Conservation (phyloP, 2,797 vertebrate genomes). For the Eutrigla gurnardus region DNA sequence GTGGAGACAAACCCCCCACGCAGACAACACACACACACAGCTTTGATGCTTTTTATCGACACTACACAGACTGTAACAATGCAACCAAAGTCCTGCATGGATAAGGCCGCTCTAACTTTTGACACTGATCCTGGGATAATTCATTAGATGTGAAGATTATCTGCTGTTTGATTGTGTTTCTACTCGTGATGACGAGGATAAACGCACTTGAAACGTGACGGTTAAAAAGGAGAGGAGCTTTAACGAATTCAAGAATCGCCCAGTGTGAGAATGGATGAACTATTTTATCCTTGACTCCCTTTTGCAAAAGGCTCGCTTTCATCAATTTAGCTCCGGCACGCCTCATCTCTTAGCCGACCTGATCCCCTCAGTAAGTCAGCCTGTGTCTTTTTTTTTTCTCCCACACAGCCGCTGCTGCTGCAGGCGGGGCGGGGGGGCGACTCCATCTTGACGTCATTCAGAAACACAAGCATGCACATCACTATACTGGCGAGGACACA, state of each 20-base stretch:
- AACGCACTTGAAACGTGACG: conserved; percentile 35
- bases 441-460: conserved; percentile 60
- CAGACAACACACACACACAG: conserved; percentile 37
- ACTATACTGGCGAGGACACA: conserved; percentile 32
- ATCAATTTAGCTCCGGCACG: conserved; percentile 47
- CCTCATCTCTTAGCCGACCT: conserved; percentile 56
- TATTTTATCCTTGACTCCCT: conserved; percentile 42
- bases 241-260: conserved; percentile 16
- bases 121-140: conserved; percentile 52
- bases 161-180: conserved; percentile 35
- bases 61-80: conserved; percentile 49
- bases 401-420: conserved; percentile 62
- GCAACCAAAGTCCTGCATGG: conserved; percentile 30
- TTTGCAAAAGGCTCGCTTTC: conserved; percentile 37
- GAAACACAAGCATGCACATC: conserved; percentile 32
- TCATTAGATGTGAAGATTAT: conserved; percentile 39
- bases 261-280: conserved; percentile 19
- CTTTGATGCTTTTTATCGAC: conserved; percentile 69
- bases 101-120: conserved; percentile 48
- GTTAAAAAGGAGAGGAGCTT: conserved; percentile 5
- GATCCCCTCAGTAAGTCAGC: conserved; percentile 62
- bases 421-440: conserved; percentile 51
- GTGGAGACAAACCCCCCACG: conserved; percentile 48
- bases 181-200: conserved; percentile 17
- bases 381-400: conserved; percentile 48